A percentile compares a stretch with the other conserved stretches of the same genome.
These are phyloP conservation scores for Geotrupes spiniger DNA, from an alignment of 2,888 invertebrate species.

Conservation along the genomic window DNA sequence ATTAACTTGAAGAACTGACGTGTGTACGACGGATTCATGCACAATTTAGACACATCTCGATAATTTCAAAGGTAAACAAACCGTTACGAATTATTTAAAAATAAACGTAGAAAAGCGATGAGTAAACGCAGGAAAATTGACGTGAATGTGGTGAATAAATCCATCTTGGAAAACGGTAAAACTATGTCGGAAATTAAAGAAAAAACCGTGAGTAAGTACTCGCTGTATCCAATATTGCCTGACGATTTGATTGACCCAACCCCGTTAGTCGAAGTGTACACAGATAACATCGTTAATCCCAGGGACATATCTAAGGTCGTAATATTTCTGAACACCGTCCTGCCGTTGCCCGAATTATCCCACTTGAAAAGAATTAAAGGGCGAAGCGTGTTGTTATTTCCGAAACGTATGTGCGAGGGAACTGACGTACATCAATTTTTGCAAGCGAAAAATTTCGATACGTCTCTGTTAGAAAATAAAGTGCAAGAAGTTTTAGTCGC, in stretches of 20 bases:
- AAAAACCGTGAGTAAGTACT: background rate
- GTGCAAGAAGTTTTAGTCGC: constrained; percentile 61
- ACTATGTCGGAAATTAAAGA: background rate
- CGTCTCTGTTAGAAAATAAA: constrained; percentile 53
- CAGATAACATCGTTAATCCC: constrained; percentile 59
- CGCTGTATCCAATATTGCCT: constrained; percentile 53
- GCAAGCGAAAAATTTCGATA: constrained; percentile 52
- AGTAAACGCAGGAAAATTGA: background rate
- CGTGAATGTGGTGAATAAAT: constrained; percentile 3
- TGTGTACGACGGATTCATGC: too few species aligned
- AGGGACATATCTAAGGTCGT: constrained; percentile 65
- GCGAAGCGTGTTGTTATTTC: constrained; percentile 58
- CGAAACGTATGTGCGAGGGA: constrained; percentile 33
- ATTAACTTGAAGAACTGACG: too few species aligned
- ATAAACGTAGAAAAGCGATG: too few species aligned
- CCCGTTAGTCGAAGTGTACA: constrained; percentile 57
- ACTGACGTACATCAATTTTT: constrained; percentile 40
- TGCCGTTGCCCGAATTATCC: constrained; percentile 60
- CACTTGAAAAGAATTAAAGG: constrained; percentile 73
- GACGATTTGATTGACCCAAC: constrained; percentile 54
- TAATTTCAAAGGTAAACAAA: too few species aligned
- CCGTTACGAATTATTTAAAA: too few species aligned
- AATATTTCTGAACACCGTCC: constrained; percentile 54
- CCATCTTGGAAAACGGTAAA: background rate
- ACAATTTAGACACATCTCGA: too few species aligned